Base-by-base conservation (phyloP, 2,888 invertebrate species). In the Melinopterus prodromus region DNA sequence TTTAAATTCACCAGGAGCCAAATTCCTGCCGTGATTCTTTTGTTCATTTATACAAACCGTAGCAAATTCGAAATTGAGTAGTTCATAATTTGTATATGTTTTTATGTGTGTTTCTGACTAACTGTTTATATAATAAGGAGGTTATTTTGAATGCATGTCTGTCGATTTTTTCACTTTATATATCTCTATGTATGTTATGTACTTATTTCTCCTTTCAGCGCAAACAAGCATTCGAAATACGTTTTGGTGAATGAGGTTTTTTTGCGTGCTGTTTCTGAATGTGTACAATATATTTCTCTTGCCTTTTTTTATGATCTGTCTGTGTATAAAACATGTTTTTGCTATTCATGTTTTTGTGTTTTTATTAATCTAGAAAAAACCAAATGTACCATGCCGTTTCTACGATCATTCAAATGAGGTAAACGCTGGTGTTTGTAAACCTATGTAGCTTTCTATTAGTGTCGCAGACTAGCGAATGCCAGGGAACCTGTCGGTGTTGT, bases 361-460 rank as follows among this genome's bases (percentile, higher is more conserved):
- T 92, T 92, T 91, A 91, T 91, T 92, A 88, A 90, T 90, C 86
- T 88, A 89, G 89, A 89, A 90, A 90, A 93, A 96, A 96, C 93
- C 96, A 96, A 94, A 96, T 97, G 96, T 97, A 96, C 94, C 96
- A 96, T 93, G 97, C 97, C 90, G 97, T 97, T 90, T 97, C 96
- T 86, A 96, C 97, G 90, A 96, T 97, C 90, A 96, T 97, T 92
- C 95, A 96, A 88, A 95, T 97, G 95, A 95, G 95, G 96, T 96
- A 95, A 94, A 87, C 86, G 84, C 82, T 83, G 83, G 82, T 83
- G 81, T 83, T 53, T 53, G 53, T 53, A 53, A 53, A 7, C 53
- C 53, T 53, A 3, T 53, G 53, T 53, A 53, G 53, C 53, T 53
- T 53, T 53, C 53, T 53, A 79, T 77, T 78, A 70, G 37, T 71